Evolutionary conservation across 2,113 vertebrate genomes (phyloP), one percentile per base, ranked within the genome.

Genomic region (Phalacrocorax brasilianus): DNA sequence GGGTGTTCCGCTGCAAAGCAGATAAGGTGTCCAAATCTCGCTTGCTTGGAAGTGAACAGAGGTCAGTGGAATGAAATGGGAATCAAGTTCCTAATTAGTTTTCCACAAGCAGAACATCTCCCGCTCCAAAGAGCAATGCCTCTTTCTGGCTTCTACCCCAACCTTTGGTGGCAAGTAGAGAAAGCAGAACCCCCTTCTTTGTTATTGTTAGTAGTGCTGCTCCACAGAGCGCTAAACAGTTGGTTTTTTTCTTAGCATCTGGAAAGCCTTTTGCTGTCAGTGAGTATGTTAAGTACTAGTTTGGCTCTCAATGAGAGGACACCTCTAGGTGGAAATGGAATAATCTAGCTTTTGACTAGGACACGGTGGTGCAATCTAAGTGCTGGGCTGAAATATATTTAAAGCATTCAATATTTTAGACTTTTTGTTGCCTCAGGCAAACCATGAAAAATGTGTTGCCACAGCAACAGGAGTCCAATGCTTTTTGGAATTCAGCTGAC

Each of bases 391-490:
- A 65, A 55, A 44, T n/a, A 33, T 75, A 35, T 87, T 80, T 92
- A 65, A 92, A 75, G 35, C 26, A 58, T 72, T 85, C 53, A 73
- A 11, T 87, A n/a, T 84, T 92, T 91, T 80, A 91, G 58, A 42
- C 16, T 71, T 78, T 56, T 56, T 67, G 24, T 84, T 91, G 52
- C 78, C 27, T 92, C 53, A 76, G 80, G 27, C 55, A 92, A 89
- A 38, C 38, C 14, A 22, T 75, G 95, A 95, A 84, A 45, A 77
- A 91, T 71, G 52, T 50, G 95, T 97, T 97, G 55, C 95, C 74
- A 94, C 87, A 95, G 97, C 95, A 95, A 97, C 95, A 86, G 67
- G 35, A 92, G 58, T 82, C 84, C 6, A 2, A 26, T 76, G 59
- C 59, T 88, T 95, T 93, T 86, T 81, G 82, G 82, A 49, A 76